These are phyloP conservation scores for Erannis defoliaria DNA, from an alignment of 2,888 invertebrate species.

Conservation along the genomic window DNA sequence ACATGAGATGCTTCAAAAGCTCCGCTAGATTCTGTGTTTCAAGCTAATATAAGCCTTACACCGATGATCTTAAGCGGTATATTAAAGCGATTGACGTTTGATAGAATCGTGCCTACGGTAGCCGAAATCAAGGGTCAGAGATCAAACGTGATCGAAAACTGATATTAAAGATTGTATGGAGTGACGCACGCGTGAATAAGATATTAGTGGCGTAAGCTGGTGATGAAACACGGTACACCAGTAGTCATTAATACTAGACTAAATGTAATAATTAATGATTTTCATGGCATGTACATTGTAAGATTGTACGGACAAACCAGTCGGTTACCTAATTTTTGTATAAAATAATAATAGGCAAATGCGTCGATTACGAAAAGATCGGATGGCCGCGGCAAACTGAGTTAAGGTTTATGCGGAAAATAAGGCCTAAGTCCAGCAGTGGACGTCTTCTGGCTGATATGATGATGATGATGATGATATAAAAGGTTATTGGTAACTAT, in stretches of 20 bases:
- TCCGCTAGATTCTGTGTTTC: constrained; percentile 48
- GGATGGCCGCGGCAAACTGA: too few species aligned
- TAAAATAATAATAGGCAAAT: too few species aligned
- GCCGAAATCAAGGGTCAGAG: constrained; percentile 83
- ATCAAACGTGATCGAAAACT: constrained; percentile 83
- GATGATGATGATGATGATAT: too few species aligned
- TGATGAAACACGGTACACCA: constrained; percentile 59
- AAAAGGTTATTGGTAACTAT: too few species aligned
- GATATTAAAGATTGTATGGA: constrained; percentile 79
- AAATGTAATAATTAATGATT: not conserved
- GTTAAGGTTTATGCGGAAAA: too few species aligned
- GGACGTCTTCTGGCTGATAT: too few species aligned
- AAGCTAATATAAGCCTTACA: constrained; percentile 49
- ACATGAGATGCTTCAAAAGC: constrained; percentile 72
- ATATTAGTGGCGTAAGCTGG: constrained; percentile 72
- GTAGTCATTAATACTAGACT: constrained; percentile 7
- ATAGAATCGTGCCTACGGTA: constrained; percentile 81
- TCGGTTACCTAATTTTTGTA: too few species aligned
- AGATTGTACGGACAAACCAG: too few species aligned
- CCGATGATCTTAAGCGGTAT: constrained; percentile 45
- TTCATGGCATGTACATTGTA: not conserved
- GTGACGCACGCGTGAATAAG: constrained; percentile 84
- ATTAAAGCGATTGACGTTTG: constrained; percentile 50
- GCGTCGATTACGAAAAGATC: too few species aligned
- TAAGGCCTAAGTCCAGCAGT: too few species aligned